Evolutionary conservation across 1,140 invertebrate genomes (phyloP).

Genomic region (Listronotus oregonensis): DNA sequence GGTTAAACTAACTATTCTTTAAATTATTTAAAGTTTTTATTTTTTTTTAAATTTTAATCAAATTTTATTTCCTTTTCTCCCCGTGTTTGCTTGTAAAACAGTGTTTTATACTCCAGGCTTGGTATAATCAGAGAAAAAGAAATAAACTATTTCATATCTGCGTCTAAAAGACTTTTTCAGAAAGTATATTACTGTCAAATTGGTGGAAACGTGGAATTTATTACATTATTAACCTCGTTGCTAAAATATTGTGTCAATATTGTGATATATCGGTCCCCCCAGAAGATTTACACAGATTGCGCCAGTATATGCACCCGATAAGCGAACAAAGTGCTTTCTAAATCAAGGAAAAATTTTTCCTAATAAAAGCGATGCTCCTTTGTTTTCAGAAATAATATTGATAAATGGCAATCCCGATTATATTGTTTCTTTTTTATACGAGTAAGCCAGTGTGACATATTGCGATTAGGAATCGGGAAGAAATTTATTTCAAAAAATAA

Average conservation of each 20-base stretch:
- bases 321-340: conserved; percentile 33
- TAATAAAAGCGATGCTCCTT: conserved; percentile 31
- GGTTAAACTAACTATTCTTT: too few species aligned
- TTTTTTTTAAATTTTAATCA: too few species aligned
- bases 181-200: conserved; percentile 34
- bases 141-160: conserved; percentile 29
- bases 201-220: conserved; percentile 29
- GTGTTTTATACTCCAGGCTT: too few species aligned
- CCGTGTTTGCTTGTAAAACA: too few species aligned
- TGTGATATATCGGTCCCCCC: conserved; percentile 30
- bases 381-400: conserved; percentile 37
- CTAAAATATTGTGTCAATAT: conserved; percentile 36
- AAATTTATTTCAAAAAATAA: conserved; percentile 29
- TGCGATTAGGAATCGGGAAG: conserved; percentile 25
- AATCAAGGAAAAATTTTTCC: conserved; percentile 29
- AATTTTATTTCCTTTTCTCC: too few species aligned
- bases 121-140: conserved; percentile 9
- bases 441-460: conserved; percentile 28
- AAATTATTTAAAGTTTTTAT: too few species aligned
- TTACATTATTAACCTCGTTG: conserved; percentile 30
- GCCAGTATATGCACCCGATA: conserved; percentile 32
- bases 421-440: conserved; percentile 28
- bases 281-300: conserved; percentile 32
- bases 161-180: conserved; percentile 6
- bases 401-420: conserved; percentile 31